A percentile compares a stretch with the other conserved stretches of the same genome.
Evolutionary conservation across 2,797 vertebrate species (phyloP).

Genomic region (Cichlasoma orientale): DNA sequence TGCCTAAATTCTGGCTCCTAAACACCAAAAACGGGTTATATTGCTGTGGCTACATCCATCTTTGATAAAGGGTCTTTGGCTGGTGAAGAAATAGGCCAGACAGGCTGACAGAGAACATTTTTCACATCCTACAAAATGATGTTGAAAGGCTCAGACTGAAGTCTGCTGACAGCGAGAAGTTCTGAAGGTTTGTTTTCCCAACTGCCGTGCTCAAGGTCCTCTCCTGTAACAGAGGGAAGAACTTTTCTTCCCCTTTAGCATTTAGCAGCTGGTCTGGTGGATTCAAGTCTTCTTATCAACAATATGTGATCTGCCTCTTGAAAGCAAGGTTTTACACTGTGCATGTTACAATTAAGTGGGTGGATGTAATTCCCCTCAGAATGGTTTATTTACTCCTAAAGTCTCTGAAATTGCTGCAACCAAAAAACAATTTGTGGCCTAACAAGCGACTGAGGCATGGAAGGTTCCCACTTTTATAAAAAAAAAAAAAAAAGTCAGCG

Average conservation of each 20-base stretch:
- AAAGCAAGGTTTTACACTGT: conserved; percentile 55
- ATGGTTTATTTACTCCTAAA: conserved; percentile 72
- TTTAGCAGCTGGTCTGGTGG: conserved; percentile 24
- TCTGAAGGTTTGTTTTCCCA: neutral
- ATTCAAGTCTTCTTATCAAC: conserved; percentile 17
- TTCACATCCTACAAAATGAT: neutral
- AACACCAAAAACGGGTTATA: neutral
- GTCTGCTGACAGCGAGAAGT: conserved; percentile 8
- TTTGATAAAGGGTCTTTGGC: neutral
- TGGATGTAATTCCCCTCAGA: conserved; percentile 65
- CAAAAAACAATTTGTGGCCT: conserved; percentile 69
- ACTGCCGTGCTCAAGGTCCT: conserved; percentile 27
- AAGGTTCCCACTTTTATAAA: conserved; percentile 45
- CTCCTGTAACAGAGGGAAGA: conserved; percentile 11
- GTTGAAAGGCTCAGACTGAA: neutral
- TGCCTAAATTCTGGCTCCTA: neutral
- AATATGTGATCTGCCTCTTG: conserved; percentile 6
- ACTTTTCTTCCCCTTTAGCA: conserved; percentile 9
- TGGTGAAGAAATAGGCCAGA: neutral
- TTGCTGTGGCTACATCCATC: neutral
- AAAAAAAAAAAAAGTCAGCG: conserved; percentile 35
- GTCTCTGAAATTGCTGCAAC: conserved; percentile 69
- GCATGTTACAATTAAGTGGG: conserved; percentile 62
- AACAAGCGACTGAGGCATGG: conserved; percentile 49
- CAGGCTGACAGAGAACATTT: neutral